Conservation (phyloP, 92 coral and sea anemone genomes). For the Epizoanthus rinbou region DNA sequence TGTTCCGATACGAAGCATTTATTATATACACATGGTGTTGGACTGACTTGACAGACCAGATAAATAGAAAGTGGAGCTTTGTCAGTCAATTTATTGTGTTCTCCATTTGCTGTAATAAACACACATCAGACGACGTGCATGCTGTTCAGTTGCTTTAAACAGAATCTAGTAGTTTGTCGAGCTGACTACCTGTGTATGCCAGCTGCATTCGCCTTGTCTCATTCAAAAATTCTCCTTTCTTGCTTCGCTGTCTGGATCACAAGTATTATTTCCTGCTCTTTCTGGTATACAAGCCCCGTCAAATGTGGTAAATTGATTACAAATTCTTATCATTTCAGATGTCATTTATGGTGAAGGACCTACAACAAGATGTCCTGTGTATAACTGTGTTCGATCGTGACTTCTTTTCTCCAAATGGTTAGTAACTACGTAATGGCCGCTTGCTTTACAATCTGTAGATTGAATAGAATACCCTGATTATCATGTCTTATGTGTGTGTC, state of each 20-base stretch:
- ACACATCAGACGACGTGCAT: too few species aligned
- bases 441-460: too few species aligned
- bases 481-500: too few species aligned
- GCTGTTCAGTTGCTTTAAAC: not conserved
- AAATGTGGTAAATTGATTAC: not conserved
- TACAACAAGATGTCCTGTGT: conserved; percentile 93
- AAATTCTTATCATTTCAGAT: conserved; percentile 45
- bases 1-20: too few species aligned
- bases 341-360: conserved; percentile 80
- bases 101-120: too few species aligned
- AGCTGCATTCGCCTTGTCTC: not conserved
- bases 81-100: too few species aligned
- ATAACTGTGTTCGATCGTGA: conserved; percentile 96
- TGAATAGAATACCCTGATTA: too few species aligned
- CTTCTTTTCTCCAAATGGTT: conserved; percentile 95
- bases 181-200: not conserved
- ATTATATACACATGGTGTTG: too few species aligned
- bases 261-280: too few species aligned
- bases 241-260: too few species aligned
- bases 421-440: not conserved
- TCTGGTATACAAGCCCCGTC: not conserved
- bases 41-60: too few species aligned
- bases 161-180: not conserved
- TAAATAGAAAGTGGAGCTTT: too few species aligned
- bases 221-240: not conserved